phyloP scores from a whole-genome alignment of 1,140 invertebrate species.

The Neuroterus valhalla region DNA sequence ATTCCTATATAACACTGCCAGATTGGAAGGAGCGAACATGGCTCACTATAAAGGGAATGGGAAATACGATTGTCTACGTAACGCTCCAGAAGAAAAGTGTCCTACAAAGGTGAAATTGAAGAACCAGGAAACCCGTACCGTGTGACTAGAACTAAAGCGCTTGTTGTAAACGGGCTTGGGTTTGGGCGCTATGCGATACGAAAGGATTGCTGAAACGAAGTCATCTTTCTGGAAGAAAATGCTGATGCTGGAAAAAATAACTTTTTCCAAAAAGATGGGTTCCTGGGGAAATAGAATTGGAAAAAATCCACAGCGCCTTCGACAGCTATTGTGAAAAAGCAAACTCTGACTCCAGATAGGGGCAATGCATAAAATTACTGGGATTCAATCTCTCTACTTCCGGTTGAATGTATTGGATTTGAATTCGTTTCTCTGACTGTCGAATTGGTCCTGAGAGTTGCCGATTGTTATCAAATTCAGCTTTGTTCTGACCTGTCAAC shows the following conservation, averaged over 20 bases:
- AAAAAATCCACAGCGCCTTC: slow-evolving; percentile 2
- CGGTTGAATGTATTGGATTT: not conserved
- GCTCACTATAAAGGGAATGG: slow-evolving; percentile 59
- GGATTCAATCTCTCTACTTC: not conserved
- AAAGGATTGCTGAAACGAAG: slow-evolving; percentile 31
- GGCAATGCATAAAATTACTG: slow-evolving; percentile 26
- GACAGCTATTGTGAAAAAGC: slow-evolving; percentile 9
- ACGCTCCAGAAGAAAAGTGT: slow-evolving; percentile 72
- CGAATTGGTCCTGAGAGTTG: not conserved
- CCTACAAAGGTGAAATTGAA: slow-evolving; percentile 63
- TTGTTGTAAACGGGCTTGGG: slow-evolving; percentile 56
- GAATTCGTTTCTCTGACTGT: not conserved
- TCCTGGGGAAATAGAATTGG: slow-evolving; percentile 8
- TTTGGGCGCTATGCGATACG: slow-evolving; percentile 46
- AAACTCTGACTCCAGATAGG: slow-evolving; percentile 18
- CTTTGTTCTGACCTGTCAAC: slow-evolving; percentile 42
- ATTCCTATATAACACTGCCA: slow-evolving; percentile 63
- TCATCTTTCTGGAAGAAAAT: slow-evolving; percentile 23
- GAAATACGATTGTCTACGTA: slow-evolving; percentile 71
- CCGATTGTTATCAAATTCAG: too few species aligned
- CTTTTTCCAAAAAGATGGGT: not conserved
- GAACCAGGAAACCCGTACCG: slow-evolving; percentile 51
- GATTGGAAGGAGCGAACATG: slow-evolving; percentile 70
- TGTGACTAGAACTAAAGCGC: slow-evolving; percentile 46
- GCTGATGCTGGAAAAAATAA: slow-evolving; percentile 1